Percentiles rank a stretch among this genome's conserved stretches.
These are phyloP conservation scores for Gila robusta DNA, from an alignment of 2,797 vertebrate species.

Conservation along the genomic window DNA sequence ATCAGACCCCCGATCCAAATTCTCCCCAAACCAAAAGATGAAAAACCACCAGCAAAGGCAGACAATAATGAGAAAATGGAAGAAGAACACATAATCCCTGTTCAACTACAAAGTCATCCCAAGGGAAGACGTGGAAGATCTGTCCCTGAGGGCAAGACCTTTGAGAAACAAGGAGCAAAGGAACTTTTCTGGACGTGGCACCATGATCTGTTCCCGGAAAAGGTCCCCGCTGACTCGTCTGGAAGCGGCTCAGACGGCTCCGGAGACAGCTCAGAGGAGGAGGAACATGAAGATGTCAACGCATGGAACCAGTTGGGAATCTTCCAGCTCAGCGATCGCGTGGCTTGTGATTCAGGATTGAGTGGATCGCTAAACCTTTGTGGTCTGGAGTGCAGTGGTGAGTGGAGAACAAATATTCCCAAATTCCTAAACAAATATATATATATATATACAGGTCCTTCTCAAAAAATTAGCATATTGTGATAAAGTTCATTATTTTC, in stretches of 20 bases:
- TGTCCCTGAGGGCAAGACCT: neutral
- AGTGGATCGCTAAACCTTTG: slow-evolving; percentile 44
- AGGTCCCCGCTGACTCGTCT: neutral
- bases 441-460: too few species aligned
- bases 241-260: slow-evolving; percentile 28
- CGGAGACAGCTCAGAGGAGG: slow-evolving; percentile 20
- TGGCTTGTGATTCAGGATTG: slow-evolving; percentile 47
- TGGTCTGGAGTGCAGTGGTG: slow-evolving; percentile 50
- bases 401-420: neutral
- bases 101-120: neutral
- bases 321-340: slow-evolving; percentile 54
- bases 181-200: neutral
- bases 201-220: neutral
- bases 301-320: slow-evolving; percentile 45
- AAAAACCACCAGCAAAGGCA: neutral
- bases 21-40: neutral
- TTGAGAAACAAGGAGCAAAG: neutral
- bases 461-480: too few species aligned
- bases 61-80: neutral
- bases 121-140: neutral
- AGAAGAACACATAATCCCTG: slow-evolving; percentile 33
- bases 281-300: neutral
- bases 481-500: too few species aligned
- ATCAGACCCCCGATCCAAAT: neutral
- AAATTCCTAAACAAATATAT: neutral